Conservation (phyloP, 1,140 invertebrate species). For the Amphibalanus amphitrite region DNA sequence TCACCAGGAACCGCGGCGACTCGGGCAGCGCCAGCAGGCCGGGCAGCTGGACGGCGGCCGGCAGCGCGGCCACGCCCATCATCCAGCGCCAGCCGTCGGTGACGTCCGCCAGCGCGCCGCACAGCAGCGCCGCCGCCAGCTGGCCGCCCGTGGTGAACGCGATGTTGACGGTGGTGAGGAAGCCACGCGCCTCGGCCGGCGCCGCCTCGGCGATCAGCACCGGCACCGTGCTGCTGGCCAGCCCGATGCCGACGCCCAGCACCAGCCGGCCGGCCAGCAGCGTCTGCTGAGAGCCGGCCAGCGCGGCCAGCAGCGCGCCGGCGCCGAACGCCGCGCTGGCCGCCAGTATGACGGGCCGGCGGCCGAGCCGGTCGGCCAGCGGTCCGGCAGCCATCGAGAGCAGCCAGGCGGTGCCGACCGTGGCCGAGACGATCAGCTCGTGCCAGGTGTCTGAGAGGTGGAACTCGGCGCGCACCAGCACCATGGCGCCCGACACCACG, state of each 20-base stretch:
- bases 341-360: constrained; percentile 36
- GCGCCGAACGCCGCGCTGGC: constrained; percentile 37
- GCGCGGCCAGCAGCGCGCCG: constrained; percentile 36
- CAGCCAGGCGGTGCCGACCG: constrained; percentile 32
- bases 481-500: constrained; percentile 35
- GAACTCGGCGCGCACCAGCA: constrained; percentile 32
- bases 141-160: background rate
- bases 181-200: constrained; percentile 31
- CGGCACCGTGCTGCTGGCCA: constrained; percentile 28
- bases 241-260: constrained; percentile 42
- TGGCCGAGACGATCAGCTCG: constrained; percentile 32
- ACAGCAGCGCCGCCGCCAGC: background rate
- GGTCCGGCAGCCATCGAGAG: constrained; percentile 34
- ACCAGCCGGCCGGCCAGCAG: constrained; percentile 37
- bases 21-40: background rate
- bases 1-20: background rate
- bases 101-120: background rate
- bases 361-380: constrained; percentile 31
- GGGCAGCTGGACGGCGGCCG: background rate
- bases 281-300: constrained; percentile 30
- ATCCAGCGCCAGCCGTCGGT: background rate
- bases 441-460: constrained; percentile 33
- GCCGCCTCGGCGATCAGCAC: constrained; percentile 40
- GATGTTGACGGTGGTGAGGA: constrained; percentile 9
- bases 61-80: background rate